Evolutionary conservation across 2,797 vertebrate genomes (phyloP), one percentile per base, ranked within the genome.

Genomic region (Silurus lanzhouensis): DNA sequence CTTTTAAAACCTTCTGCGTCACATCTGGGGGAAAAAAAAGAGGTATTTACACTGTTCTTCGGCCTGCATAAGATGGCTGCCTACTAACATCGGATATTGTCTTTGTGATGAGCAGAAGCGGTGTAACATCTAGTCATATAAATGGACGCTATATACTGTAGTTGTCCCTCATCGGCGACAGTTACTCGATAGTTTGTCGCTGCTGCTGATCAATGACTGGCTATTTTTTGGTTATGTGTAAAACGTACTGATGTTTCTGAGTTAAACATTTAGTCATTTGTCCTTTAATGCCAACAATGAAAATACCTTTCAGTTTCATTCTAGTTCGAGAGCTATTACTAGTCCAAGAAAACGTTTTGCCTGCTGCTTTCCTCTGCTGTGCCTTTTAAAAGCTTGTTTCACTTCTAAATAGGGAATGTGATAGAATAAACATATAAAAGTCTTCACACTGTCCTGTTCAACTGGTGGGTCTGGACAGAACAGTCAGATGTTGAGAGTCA

Each of bases 1-100:
- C 7, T 17, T 64, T 66, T 46, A 17, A 10, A 57, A 12, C 14
- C 38, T 46, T 68, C 52, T 25, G 38, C 75, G 75, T 46, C 61
- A 60, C 82, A 87, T 75, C 70, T 76, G 52, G 80, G 80, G 10
- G 66, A 44, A 60, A 25, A 63, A 13, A 80, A 52, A 52, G 48
- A 81, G 86, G 82, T 81, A 81, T 70, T 84, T 68, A 68, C 19
- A 55, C 58, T 66, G 71, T 60, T 46, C 61, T 66, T 70, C n/a
- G 25, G 31, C 20, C 38, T 25, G 38, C 20, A 83, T 55, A 57
- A 75, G 84, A 84, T 87, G 79, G 82, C 86, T 87, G 82, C 78
- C 71, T 67, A 10, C 27, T 61, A 83, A 83, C 38, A 57, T 63
- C 25, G 57, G 25, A 48, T 74, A 78, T 27, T 52, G 66, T 44